A percentile compares a stretch with the other conserved stretches of the same genome.
These are phyloP conservation scores for Sebastes ruberrimus DNA, from an alignment of 2,797 vertebrate genomes.

Conservation along the genomic window DNA sequence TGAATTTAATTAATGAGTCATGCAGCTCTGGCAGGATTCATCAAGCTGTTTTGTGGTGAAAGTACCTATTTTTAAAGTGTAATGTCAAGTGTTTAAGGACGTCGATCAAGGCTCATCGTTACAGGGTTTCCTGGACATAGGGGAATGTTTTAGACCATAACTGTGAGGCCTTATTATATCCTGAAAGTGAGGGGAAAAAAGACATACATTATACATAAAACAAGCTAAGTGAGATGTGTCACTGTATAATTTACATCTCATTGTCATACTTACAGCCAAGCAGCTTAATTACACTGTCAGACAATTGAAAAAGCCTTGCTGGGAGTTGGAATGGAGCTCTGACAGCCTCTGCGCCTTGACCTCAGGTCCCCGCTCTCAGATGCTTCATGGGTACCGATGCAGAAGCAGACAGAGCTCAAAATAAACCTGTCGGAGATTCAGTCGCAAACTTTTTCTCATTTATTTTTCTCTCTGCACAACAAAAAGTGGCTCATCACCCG, in stretches of 20 bases:
- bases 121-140: not conserved
- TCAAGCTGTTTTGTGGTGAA: conserved; percentile 5
- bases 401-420: conserved; percentile 36
- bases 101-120: conserved; percentile 19
- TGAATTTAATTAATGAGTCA: conserved; percentile 57
- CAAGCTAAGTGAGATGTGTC: conserved; percentile 57
- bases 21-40: conserved; percentile 6
- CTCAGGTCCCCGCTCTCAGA: conserved; percentile 25
- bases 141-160: conserved; percentile 9
- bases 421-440: conserved; percentile 43
- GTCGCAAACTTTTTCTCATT: conserved; percentile 53
- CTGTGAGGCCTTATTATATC: conserved; percentile 9
- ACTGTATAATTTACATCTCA: conserved; percentile 70
- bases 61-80: conserved; percentile 17
- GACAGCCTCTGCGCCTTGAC: conserved; percentile 53
- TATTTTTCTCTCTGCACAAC: conserved; percentile 29
- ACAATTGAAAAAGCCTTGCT: conserved; percentile 42
- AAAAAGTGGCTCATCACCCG: conserved; percentile 67
- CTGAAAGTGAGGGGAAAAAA: not conserved
- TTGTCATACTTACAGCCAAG: conserved; percentile 57
- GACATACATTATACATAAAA: conserved; percentile 64
- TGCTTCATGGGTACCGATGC: conserved; percentile 19
- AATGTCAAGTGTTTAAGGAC: conserved; percentile 31
- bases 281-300: conserved; percentile 67
- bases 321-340: conserved; percentile 50